Evolutionary conservation across 2,888 invertebrate genomes (phyloP).

Genomic region (Cenopis cana): DNA sequence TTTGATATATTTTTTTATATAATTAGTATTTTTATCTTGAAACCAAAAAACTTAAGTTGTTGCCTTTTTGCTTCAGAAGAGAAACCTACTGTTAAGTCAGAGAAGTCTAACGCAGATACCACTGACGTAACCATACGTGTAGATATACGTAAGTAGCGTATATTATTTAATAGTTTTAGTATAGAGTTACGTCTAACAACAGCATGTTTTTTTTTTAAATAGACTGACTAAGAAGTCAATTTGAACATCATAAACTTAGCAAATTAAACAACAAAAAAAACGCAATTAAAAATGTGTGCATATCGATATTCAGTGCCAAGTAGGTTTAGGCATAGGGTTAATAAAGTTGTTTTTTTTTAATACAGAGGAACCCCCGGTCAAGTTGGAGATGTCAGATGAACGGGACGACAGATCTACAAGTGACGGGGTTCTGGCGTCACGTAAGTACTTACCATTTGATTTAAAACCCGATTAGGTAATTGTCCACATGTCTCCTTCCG

Average conservation of each 20-base stretch:
- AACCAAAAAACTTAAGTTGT: too few relatives aligned
- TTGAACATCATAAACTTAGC: too few relatives aligned
- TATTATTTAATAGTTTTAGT: not conserved
- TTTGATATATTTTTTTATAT: too few relatives aligned
- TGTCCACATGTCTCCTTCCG: not conserved
- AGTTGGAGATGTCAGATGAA: constrained; percentile 61
- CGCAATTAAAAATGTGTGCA: too few relatives aligned
- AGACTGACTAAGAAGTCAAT: too few relatives aligned
- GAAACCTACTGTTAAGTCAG: not conserved
- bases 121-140: not conserved
- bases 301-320: too few relatives aligned
- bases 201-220: too few relatives aligned
- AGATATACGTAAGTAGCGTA: not conserved
- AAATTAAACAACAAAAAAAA: too few relatives aligned
- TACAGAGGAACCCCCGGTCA: constrained; percentile 63
- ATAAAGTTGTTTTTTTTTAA: not conserved
- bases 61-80: not conserved
- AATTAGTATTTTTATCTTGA: too few relatives aligned
- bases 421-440: constrained; percentile 61
- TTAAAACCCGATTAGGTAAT: too few relatives aligned
- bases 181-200: too few relatives aligned
- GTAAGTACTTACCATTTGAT: constrained; percentile 53
- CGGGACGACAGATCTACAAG: constrained; percentile 53
- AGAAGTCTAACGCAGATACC: not conserved
- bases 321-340: too few relatives aligned